A percentile compares a stretch with the other conserved stretches of the same genome.
Evolutionary conservation across 2,888 invertebrate species (phyloP).

Genomic region (Ferrisia virgata): DNA sequence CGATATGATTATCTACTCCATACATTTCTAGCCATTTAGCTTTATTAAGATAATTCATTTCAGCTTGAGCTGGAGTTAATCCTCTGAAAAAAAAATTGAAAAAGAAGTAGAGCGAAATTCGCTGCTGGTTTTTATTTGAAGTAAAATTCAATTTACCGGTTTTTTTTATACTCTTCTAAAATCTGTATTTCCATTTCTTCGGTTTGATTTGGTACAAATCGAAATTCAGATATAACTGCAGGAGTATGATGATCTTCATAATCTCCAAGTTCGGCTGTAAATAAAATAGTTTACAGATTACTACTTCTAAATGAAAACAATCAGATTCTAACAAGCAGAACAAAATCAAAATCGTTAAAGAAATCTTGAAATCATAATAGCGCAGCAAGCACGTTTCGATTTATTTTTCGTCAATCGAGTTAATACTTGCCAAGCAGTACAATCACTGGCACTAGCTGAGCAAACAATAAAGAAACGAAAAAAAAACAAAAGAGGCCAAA

Average conservation of each 20-base stretch:
- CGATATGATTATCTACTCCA: slow-evolving; percentile 98
- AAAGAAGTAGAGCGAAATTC: neutral
- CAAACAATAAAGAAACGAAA: slow-evolving; percentile 1
- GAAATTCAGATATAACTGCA: slow-evolving; percentile 96
- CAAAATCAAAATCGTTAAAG: neutral
- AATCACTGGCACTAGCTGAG: neutral
- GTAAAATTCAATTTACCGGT: slow-evolving; percentile 55
- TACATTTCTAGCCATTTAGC: slow-evolving; percentile 98
- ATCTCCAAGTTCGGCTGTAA: slow-evolving; percentile 91
- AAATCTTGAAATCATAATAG: neutral
- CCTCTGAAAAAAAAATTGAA: slow-evolving; percentile 58
- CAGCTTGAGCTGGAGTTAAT: slow-evolving; percentile 91
- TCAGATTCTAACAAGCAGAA: neutral
- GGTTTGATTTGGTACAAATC: slow-evolving; percentile 92
- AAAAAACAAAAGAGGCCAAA: slow-evolving; percentile 11
- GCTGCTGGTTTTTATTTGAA: neutral
- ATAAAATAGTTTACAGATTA: slow-evolving; percentile 38
- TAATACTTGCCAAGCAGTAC: neutral
- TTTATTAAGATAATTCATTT: slow-evolving; percentile 90
- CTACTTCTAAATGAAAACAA: neutral
- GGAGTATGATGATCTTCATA: slow-evolving; percentile 86
- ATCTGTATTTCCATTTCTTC: slow-evolving; percentile 95
- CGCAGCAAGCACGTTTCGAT: neutral
- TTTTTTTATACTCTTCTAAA: slow-evolving; percentile 84
- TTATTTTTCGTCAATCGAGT: neutral